Conservation (phyloP, 2,797 vertebrate species). For the Clamator glandarius region DNA sequence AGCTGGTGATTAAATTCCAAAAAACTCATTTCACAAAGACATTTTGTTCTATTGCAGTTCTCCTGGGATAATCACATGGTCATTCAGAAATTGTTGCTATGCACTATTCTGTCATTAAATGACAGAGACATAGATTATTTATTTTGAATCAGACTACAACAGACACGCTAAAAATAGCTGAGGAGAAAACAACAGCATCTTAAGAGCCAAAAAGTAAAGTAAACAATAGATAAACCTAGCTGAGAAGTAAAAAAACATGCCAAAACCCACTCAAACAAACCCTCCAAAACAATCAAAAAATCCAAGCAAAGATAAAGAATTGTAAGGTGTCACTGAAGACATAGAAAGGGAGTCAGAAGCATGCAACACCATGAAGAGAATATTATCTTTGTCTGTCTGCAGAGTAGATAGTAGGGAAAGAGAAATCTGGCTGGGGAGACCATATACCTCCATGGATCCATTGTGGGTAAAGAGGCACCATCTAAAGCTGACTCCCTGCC, state of each 20-base stretch:
- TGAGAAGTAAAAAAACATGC: neutral
- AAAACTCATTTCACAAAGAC: conserved; percentile 63
- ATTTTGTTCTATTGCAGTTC: conserved; percentile 74
- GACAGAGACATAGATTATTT: conserved; percentile 60
- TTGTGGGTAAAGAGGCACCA: neutral
- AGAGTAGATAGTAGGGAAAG: neutral
- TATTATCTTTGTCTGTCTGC: conserved; percentile 23
- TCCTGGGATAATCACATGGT: conserved; percentile 74
- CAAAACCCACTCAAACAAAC: neutral
- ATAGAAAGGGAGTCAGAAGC: neutral
- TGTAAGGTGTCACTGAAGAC: conserved; percentile 18
- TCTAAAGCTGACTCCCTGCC: neutral
- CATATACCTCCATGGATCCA: neutral
- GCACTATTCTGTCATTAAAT: conserved; percentile 68
- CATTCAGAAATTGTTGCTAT: conserved; percentile 72
- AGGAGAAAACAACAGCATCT: conserved; percentile 66
- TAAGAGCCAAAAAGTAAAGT: conserved; percentile 61
- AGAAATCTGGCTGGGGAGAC: neutral
- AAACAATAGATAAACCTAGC: conserved; percentile 66
- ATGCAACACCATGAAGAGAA: neutral
- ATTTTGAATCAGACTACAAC: conserved; percentile 67
- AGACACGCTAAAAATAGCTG: conserved; percentile 69
- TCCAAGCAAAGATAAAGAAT: neutral
- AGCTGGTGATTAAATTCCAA: conserved; percentile 40
- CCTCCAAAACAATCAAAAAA: neutral